A percentile compares a stretch with the other conserved stretches of the same genome.
phyloP scores from a whole-genome alignment of 2,113 vertebrate species.

The Tiliqua scincoides region DNA sequence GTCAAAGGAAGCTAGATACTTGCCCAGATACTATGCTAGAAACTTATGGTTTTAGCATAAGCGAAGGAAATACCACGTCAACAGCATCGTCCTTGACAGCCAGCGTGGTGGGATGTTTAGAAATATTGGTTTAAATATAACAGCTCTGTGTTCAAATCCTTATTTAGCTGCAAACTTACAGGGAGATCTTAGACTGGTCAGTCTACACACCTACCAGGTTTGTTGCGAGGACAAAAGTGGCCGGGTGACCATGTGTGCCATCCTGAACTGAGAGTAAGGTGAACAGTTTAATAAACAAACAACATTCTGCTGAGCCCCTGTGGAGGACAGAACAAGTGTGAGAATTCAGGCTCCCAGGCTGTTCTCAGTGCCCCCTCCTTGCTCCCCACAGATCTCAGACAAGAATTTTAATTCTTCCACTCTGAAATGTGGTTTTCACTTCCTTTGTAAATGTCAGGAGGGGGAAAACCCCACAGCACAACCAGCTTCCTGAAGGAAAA shows the following conservation, averaged over 20 bases:
- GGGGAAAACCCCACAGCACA: not conserved
- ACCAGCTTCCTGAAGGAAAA: conserved; percentile 1
- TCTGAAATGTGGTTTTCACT: no score
- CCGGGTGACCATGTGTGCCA: no score
- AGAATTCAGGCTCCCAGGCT: not conserved
- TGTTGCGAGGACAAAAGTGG: not conserved
- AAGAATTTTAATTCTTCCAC: not conserved
- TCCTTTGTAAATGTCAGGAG: not conserved
- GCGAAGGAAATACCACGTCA: no score
- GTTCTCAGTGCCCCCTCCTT: not conserved
- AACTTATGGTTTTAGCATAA: no score
- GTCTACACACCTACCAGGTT: not conserved
- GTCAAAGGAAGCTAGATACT: no score
- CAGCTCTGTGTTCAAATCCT: no score
- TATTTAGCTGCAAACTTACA: no score
- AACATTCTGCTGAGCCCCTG: not conserved
- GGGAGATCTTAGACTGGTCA: not conserved
- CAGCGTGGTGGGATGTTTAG: no score
- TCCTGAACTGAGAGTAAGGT: no score
- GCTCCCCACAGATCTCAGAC: not conserved
- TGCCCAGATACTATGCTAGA: no score
- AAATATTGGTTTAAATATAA: no score
- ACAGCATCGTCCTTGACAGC: no score
- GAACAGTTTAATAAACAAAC: not conserved
- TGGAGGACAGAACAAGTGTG: not conserved